A percentile compares a stretch with the other conserved stretches of the same genome.
Evolutionary conservation across 2,797 vertebrate species (phyloP).

Genomic region (Labeo calbasu): DNA sequence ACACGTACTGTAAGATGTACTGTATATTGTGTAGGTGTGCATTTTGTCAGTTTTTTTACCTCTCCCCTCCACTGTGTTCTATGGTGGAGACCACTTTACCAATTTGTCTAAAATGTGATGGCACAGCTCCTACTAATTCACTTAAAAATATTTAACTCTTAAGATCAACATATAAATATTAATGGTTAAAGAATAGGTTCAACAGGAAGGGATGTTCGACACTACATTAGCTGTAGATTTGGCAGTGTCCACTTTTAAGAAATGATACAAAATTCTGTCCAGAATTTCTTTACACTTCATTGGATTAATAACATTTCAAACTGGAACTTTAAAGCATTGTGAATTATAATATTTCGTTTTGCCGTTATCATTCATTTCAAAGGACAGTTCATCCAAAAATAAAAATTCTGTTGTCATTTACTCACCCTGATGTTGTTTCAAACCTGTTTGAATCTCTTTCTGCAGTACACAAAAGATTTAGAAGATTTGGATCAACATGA

Average conservation of each 20-base stretch:
- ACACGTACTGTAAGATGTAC: conserved; percentile 52
- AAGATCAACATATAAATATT: not conserved
- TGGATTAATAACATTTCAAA: conserved; percentile 11
- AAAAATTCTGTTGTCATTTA: not conserved
- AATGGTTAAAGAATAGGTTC: conserved; percentile 8
- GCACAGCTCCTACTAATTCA: not conserved
- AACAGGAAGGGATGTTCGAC: not conserved
- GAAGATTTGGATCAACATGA: not conserved
- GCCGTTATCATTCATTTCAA: not conserved
- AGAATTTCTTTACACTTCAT: not conserved
- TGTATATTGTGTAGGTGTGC: conserved; percentile 52
- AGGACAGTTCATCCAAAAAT: not conserved
- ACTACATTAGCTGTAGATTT: conserved; percentile 9
- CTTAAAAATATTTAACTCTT: not conserved
- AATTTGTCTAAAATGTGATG: not conserved
- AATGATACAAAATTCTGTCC: not conserved
- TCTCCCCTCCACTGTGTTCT: not conserved
- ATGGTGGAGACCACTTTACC: not conserved
- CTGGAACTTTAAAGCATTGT: not conserved
- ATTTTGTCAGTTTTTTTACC: conserved; percentile 45
- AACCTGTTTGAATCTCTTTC: not conserved
- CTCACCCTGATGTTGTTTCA: not conserved
- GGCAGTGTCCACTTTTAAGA: not conserved
- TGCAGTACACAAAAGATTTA: not conserved
- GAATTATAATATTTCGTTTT: not conserved